These are phyloP conservation scores for Triops cancriformis DNA, from an alignment of 1,140 invertebrate genomes.

Conservation along the genomic window DNA sequence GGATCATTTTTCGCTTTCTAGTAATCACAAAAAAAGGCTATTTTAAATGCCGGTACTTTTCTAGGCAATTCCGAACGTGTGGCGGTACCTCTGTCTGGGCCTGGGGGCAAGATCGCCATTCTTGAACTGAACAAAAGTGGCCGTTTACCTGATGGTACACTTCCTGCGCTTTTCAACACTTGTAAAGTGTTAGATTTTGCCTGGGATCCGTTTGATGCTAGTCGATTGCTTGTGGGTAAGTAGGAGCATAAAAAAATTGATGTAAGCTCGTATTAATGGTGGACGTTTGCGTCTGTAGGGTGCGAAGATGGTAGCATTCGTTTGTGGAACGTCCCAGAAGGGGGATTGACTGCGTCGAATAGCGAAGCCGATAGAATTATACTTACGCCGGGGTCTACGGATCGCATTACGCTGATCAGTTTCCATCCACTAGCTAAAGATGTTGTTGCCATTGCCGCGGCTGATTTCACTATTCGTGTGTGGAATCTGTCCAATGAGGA, in stretches of 20 bases:
- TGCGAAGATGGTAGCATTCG: conserved; percentile 85
- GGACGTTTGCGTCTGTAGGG: conserved; percentile 42
- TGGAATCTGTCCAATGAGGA: conserved; percentile 57
- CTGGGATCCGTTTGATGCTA: conserved; percentile 83
- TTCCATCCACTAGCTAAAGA: conserved; percentile 82
- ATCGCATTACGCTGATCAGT: conserved; percentile 83
- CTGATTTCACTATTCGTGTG: conserved; percentile 79
- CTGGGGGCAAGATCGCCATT: conserved; percentile 80
- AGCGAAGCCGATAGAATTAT: conserved; percentile 48
- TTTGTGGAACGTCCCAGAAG: conserved; percentile 59
- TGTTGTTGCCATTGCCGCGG: conserved; percentile 73
- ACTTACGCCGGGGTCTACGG: conserved; percentile 60
- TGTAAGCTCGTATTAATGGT: background rate
- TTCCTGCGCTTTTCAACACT: conserved; percentile 77
- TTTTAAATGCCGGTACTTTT: conserved; percentile 32
- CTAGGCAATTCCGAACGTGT: conserved; percentile 72
- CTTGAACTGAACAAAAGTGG: conserved; percentile 72
- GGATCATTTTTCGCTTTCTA: background rate
- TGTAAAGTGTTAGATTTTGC: conserved; percentile 82
- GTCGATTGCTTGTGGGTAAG: conserved; percentile 64
- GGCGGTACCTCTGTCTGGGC: conserved; percentile 75
- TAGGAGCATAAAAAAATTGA: background rate
- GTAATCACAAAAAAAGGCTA: too few relatives aligned
- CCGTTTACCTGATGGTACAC: conserved; percentile 65
- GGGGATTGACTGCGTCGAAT: conserved; percentile 61